phyloP scores from a whole-genome alignment of 2,797 vertebrate species.

The Dryobates pubescens region DNA sequence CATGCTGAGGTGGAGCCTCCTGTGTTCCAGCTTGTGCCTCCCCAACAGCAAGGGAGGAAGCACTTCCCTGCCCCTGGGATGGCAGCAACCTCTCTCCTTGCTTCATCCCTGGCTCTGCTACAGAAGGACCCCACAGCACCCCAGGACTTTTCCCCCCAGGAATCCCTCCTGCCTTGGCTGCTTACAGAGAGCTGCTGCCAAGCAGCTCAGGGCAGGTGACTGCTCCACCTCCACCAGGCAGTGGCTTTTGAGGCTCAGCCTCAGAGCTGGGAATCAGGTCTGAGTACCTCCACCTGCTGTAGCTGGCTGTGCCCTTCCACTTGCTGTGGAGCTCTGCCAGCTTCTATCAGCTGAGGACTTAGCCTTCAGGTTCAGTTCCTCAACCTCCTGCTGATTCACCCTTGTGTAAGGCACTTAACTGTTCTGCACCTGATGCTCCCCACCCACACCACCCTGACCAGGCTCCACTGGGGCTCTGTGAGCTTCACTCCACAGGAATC shows the following conservation, averaged over 20 bases:
- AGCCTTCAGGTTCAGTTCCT: constrained; percentile 5
- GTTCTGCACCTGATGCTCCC: background rate
- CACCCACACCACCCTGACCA: background rate
- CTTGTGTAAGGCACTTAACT: constrained; percentile 11
- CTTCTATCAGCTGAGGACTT: background rate
- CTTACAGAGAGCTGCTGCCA: background rate
- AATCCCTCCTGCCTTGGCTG: background rate
- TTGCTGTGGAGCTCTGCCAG: background rate
- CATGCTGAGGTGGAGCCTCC: too few species aligned
- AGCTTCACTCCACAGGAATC: background rate
- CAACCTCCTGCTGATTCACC: constrained; percentile 47
- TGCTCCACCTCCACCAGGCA: background rate
- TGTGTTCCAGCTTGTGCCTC: background rate
- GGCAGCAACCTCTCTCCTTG: background rate
- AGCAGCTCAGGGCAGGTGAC: background rate
- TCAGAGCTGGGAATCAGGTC: background rate
- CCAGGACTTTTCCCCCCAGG: background rate
- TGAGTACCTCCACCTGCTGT: background rate
- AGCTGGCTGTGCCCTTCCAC: background rate
- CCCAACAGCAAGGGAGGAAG: background rate
- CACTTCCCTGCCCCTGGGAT: background rate
- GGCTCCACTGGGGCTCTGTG: background rate
- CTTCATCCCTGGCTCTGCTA: background rate
- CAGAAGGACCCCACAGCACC: background rate
- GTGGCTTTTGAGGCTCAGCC: background rate